These are phyloP conservation scores for Halictus ligatus DNA, from an alignment of 2,888 invertebrate genomes.

Conservation along the genomic window DNA sequence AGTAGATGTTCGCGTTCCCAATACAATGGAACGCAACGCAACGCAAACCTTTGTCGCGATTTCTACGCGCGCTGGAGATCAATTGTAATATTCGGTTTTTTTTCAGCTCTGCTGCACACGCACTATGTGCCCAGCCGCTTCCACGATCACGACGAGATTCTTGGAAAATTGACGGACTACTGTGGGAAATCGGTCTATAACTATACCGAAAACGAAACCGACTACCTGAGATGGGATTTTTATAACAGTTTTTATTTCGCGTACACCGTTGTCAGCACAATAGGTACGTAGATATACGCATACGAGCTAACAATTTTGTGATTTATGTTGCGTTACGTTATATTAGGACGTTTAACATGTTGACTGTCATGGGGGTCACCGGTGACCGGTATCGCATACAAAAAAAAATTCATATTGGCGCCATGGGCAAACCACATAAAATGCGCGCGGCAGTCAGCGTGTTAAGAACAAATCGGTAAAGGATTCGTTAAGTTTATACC, in stretches of 20 bases:
- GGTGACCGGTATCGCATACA: too few relatives aligned
- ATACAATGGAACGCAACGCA: too few relatives aligned
- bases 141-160: slow-evolving; percentile 86
- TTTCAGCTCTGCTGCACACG: slow-evolving; percentile 87
- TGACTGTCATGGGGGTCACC: too few relatives aligned
- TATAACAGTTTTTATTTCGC: slow-evolving; percentile 97
- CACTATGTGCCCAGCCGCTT: slow-evolving; percentile 86
- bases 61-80: background rate
- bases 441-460: too few relatives aligned
- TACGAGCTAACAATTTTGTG: too few relatives aligned
- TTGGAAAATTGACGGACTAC: slow-evolving; percentile 88
- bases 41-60: background rate
- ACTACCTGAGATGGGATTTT: slow-evolving; percentile 92
- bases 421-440: too few relatives aligned
- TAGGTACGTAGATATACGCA: slow-evolving; percentile 87
- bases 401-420: too few relatives aligned
- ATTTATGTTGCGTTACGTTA: too few relatives aligned
- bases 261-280: slow-evolving; percentile 95
- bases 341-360: too few relatives aligned
- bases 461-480: too few relatives aligned
- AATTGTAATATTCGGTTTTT: background rate
- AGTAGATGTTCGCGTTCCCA: too few relatives aligned
- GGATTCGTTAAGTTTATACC: too few relatives aligned
- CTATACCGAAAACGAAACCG: slow-evolving; percentile 87
- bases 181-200: slow-evolving; percentile 91